A percentile compares a stretch with the other conserved stretches of the same genome.
Evolutionary conservation across 2,113 vertebrate genomes (phyloP).

Genomic region (Cyprinus carpio): DNA sequence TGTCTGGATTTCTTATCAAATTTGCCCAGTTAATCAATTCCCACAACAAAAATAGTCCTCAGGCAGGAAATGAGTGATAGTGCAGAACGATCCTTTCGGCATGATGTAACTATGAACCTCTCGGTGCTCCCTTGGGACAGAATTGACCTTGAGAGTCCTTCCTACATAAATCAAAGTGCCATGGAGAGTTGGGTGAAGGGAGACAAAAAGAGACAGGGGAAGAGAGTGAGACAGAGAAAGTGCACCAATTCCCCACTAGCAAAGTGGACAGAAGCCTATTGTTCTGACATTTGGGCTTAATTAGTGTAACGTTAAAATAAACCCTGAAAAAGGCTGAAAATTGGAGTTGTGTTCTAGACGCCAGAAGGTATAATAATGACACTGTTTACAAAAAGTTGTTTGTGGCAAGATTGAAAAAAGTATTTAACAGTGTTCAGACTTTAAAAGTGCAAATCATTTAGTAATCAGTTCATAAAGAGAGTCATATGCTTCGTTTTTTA

Average conservation of each 20-base stretch:
- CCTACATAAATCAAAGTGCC: constrained; percentile 25
- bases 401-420: not conserved
- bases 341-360: not conserved
- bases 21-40: constrained; percentile 46
- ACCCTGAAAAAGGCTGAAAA: constrained; percentile 3
- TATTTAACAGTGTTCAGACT: not conserved
- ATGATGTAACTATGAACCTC: constrained; percentile 41
- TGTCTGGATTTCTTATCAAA: constrained; percentile 38
- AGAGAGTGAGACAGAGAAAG: not conserved
- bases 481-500: not conserved
- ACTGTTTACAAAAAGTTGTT: not conserved
- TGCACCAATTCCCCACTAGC: not conserved
- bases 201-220: constrained; percentile 18
- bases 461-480: not conserved
- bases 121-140: constrained; percentile 16
- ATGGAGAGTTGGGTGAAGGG: constrained; percentile 18
- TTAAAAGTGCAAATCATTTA: not conserved
- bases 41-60: constrained; percentile 40
- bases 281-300: constrained; percentile 48
- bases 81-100: constrained; percentile 13
- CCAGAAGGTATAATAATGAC: not conserved
- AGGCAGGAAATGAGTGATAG: constrained; percentile 36
- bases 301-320: constrained; percentile 41
- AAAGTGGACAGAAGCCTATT: not conserved
- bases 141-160: constrained; percentile 38